Evolutionary conservation across 2,113 vertebrate genomes (phyloP), one percentile per base, ranked within the genome.

Genomic region (Myiozetetes cayanensis): DNA sequence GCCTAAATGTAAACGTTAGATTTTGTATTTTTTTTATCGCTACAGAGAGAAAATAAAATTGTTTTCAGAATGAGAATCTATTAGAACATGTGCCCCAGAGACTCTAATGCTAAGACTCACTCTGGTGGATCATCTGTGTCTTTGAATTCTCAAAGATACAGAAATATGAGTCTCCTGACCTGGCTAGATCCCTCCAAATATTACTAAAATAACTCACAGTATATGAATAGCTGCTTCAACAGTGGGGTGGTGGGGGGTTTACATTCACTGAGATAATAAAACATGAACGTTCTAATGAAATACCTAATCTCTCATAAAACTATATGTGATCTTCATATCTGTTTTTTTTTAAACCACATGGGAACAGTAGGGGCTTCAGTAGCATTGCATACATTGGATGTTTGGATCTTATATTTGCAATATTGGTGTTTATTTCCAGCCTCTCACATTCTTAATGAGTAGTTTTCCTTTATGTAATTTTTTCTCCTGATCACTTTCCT

Each of bases 191-290:
- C 7, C 22, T 83, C 25, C 0, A 1, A 86, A 63, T 92, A 77
- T 65, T 78, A 72, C 22, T 85, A 63, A 87, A 89, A 87, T 81
- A 53, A 47, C 10, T 78, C 65, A 55, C 41, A 31, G 12, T 77
- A 13, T 44, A 49, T 47, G 5, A 91, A 75, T 52, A 87, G 16
- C 35, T 82, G 39, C 28, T 78, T 81, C 63, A 85, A 43, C 6
- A 25, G 4, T 55, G 33, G 50, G 25, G 2, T 2, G 3, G 1
- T 15, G 2, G 2, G 3, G 1, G 18, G 71, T 92, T 91, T 67
- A 63, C 12, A 47, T 67, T 78, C 0, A 0, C 37, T 67, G 33
- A 72, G 30, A 30, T 72, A 71, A 62, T 87, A 75, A 83, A 84
- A 55, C 13, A 43, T 25, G 56, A 44, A 20, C 1, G 11, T 71